Evolutionary conservation across 2,113 vertebrate species (phyloP).

Genomic region (Chelonoidis abingdonii): DNA sequence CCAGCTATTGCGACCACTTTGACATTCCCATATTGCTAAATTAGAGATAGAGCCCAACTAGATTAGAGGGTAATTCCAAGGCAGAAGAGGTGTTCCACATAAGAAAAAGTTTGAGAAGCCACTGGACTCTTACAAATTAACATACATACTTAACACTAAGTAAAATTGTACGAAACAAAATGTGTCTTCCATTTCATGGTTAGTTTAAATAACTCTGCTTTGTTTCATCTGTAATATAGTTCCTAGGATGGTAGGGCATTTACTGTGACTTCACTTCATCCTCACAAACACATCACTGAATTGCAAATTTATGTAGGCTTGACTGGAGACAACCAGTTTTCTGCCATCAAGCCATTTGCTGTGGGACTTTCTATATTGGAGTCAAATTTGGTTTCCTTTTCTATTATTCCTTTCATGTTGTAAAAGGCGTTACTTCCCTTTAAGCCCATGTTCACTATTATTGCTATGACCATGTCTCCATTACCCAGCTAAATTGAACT

Average conservation of each 20-base stretch:
- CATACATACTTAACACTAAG: neutral
- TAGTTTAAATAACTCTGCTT: neutral
- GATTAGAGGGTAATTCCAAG: neutral
- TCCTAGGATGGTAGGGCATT: neutral
- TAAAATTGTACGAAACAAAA: neutral
- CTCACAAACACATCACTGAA: neutral
- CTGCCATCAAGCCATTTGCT: neutral
- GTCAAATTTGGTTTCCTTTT: neutral
- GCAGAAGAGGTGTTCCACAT: neutral
- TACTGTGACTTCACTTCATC: neutral
- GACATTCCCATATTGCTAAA: neutral
- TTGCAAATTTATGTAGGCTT: neutral
- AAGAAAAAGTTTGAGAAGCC: neutral
- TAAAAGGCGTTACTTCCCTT: neutral
- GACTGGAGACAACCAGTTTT: neutral
- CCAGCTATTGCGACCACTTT: neutral
- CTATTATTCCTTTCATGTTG: neutral
- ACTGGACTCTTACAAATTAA: neutral
- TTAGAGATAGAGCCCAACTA: neutral
- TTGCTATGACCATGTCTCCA: neutral
- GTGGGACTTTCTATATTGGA: neutral
- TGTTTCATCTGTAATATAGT: neutral
- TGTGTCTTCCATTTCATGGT: neutral
- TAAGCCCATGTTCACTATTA: neutral
- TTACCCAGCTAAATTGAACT: neutral